Conservation (phyloP, 2,113 vertebrate genomes). For the Gallinago undulata region DNA sequence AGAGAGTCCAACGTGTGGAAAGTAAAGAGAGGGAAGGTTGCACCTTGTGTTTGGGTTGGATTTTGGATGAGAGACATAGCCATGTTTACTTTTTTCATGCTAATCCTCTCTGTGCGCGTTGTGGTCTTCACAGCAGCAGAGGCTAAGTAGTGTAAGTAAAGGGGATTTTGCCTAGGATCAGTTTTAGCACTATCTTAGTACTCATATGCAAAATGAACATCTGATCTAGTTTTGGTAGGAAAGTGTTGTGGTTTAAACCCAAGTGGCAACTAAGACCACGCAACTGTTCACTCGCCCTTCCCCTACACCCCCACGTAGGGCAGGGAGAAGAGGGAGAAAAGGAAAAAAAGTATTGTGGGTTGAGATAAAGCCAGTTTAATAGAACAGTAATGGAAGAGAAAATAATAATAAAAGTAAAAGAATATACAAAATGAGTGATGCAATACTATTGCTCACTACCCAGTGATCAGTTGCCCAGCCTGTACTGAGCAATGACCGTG, state of each 20-base stretch:
- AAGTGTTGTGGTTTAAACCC: neutral
- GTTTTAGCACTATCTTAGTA: neutral
- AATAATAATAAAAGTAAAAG: neutral
- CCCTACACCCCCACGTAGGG: neutral
- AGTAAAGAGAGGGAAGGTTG: neutral
- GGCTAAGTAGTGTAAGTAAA: neutral
- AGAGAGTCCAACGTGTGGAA: neutral
- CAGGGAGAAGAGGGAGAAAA: neutral
- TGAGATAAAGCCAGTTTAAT: neutral
- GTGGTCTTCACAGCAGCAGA: neutral
- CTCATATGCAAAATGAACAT: neutral
- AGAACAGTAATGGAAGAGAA: neutral
- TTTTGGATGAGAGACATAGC: neutral
- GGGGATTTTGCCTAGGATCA: neutral
- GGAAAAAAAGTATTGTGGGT: neutral
- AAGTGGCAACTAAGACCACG: neutral
- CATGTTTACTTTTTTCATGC: neutral
- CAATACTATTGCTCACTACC: neutral
- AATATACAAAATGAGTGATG: neutral
- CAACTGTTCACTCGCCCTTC: neutral
- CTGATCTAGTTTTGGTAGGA: neutral
- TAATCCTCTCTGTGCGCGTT: accelerated
- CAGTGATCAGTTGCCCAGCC: neutral
- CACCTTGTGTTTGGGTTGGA: neutral
- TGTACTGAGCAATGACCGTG: too few species aligned